A percentile compares a stretch with the other conserved stretches of the same genome.
These are phyloP conservation scores for Parthenolecanium corni DNA, from an alignment of 2,888 invertebrate species.

Conservation along the genomic window DNA sequence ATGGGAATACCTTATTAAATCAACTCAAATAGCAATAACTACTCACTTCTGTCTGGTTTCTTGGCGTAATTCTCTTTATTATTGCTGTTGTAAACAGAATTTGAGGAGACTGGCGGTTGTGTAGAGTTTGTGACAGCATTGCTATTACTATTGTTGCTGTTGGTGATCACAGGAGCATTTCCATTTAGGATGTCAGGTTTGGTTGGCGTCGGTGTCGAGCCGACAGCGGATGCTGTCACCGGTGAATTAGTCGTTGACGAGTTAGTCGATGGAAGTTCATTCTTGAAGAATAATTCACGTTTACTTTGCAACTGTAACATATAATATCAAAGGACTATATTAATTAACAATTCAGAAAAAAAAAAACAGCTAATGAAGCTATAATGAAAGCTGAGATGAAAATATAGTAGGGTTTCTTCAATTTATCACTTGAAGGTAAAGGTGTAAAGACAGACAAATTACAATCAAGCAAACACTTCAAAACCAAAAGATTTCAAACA, in stretches of 20 bases:
- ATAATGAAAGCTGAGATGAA: no score
- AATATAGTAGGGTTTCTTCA: no score
- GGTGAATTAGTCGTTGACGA: conserved; percentile 45
- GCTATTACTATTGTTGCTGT: neutral
- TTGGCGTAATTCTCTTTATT: conserved; percentile 25
- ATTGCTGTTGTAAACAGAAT: conserved; percentile 2
- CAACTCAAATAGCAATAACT: neutral
- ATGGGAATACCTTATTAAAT: no score
- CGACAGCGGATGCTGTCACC: conserved; percentile 36
- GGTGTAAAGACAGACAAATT: no score
- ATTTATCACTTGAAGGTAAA: no score
- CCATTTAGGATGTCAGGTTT: conserved; percentile 32
- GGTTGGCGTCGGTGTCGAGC: conserved; percentile 42
- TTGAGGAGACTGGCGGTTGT: conserved; percentile 41
- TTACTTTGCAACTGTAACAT: conserved; percentile 63
- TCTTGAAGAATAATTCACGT: conserved; percentile 76
- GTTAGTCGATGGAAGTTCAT: conserved; percentile 38
- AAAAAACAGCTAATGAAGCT: no score
- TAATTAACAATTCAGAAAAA: neutral
- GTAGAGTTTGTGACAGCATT: conserved; percentile 36
- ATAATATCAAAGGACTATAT: conserved; percentile 30
- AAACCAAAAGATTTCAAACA: no score
- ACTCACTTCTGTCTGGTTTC: conserved; percentile 24
- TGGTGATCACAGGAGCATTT: conserved; percentile 17
- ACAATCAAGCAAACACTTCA: no score